Evolutionary conservation across 2,888 invertebrate genomes (phyloP).

Genomic region (Eilema sororculum): DNA sequence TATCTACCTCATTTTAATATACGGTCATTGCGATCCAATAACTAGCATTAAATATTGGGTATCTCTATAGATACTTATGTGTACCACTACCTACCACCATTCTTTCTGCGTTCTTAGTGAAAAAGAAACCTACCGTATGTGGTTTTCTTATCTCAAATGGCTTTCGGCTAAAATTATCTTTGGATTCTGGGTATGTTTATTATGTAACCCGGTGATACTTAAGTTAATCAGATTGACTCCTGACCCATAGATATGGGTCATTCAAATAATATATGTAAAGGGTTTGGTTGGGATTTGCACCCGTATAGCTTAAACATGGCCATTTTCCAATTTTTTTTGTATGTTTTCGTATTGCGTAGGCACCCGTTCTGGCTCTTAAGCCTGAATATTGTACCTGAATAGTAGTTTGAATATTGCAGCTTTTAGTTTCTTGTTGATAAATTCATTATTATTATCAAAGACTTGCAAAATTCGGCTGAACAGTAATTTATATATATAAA

Average conservation of each 20-base stretch:
- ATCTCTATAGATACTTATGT: background rate
- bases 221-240: background rate
- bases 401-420: too few species aligned
- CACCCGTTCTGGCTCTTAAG: too few species aligned
- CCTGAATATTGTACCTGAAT: too few species aligned
- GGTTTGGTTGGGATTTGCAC: background rate
- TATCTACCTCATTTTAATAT: too few species aligned
- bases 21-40: background rate
- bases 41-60: background rate
- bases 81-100: background rate
- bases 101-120: background rate
- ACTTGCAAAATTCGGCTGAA: too few species aligned
- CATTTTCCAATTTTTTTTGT: background rate
- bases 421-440: too few species aligned
- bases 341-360: too few species aligned
- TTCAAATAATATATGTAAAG: background rate
- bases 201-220: background rate
- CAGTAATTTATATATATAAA: too few species aligned
- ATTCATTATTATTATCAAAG: too few species aligned
- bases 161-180: background rate
- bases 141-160: constrained; percentile 4
- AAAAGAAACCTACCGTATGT: background rate
- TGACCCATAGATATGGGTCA: background rate
- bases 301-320: background rate
- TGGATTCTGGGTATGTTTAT: background rate